phyloP scores from a whole-genome alignment of 1,140 invertebrate species.

The Paracyclopina nana region DNA sequence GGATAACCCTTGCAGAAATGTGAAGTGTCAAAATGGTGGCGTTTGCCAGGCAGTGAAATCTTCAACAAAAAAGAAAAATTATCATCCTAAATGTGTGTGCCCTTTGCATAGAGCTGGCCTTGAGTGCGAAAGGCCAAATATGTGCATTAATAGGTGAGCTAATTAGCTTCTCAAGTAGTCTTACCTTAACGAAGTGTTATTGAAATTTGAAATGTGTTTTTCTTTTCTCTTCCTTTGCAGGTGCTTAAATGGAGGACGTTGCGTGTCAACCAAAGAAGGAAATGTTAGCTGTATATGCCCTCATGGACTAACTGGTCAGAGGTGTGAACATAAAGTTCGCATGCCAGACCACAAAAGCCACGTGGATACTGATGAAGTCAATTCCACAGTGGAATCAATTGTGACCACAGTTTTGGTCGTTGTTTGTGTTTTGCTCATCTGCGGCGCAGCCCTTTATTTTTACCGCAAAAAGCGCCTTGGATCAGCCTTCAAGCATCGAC shows the following conservation, averaged over 20 bases:
- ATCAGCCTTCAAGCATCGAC: conserved; percentile 11
- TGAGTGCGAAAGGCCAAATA: conserved; percentile 30
- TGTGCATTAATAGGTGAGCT: conserved; percentile 33
- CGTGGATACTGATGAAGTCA: background rate
- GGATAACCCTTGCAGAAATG: conserved; percentile 18
- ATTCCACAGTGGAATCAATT: too few species aligned
- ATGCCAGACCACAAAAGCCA: background rate
- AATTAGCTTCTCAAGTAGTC: too few species aligned
- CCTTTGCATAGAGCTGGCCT: conserved; percentile 35
- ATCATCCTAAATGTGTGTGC: conserved; percentile 26
- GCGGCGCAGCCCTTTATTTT: too few species aligned
- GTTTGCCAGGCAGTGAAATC: conserved; percentile 26
- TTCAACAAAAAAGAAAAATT: background rate
- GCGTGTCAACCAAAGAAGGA: conserved; percentile 22
- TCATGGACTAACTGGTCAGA: background rate
- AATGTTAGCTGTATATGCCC: conserved; percentile 4
- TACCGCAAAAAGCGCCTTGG: conserved; percentile 4
- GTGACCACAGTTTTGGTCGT: too few species aligned
- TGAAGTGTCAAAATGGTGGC: conserved; percentile 29
- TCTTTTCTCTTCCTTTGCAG: too few species aligned
- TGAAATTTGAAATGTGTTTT: too few species aligned
- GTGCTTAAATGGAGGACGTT: conserved; percentile 38
- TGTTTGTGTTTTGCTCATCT: too few species aligned
- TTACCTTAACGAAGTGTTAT: too few species aligned
- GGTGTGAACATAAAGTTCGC: conserved; percentile 1